Evolutionary conservation across 1,140 invertebrate genomes (phyloP), one percentile per base, ranked within the genome.

Genomic region (Drosophila tani): DNA sequence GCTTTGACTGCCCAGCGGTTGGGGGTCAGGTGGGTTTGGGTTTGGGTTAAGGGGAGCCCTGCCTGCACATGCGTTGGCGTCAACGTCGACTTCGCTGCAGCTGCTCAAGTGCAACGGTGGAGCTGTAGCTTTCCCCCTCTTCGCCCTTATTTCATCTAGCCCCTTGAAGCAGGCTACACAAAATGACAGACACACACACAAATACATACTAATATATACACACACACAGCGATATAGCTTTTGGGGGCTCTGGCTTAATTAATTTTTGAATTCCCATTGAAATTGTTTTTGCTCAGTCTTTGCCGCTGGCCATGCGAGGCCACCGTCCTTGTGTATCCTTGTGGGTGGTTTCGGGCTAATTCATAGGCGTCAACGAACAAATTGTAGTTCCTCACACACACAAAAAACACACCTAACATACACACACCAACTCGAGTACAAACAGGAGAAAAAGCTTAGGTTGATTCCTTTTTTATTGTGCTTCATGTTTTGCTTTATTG

Each of bases 201-300:
- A 43, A 46, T 43, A 46, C 21, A 57, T 7, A 21, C 17, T 32
- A 43, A 46, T 41, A 40, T 46, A 56, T 19, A 53, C 59, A 63
- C 35, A 45, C 60, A 55, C 41, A 43, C 55, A 40, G 47, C 59
- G 57, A 51, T 66, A 41, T 41, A 14, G 65, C 57, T 55, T 63
- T 76, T 53, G 50, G 71, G 71, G 55, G 47, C 75, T 56, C 53
- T 75, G 74, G 78, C 70, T 88, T 88, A 88, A 88, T 88, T 88
- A 88, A 88, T 88, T 88, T 88, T 88, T 75, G 81, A 81, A 80
- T 81, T 71, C 75, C 68, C 85, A 88, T 74, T 84, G 77, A 88
- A 90, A 88, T 85, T 90, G 84, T 84, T 88, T 87, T 77, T 83
- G 80, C 66, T 56, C 65, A 58, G 51, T 46, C 55, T 51, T 78